These are phyloP conservation scores for Cariama cristata DNA, from an alignment of 2,113 vertebrate genomes.

Conservation along the genomic window DNA sequence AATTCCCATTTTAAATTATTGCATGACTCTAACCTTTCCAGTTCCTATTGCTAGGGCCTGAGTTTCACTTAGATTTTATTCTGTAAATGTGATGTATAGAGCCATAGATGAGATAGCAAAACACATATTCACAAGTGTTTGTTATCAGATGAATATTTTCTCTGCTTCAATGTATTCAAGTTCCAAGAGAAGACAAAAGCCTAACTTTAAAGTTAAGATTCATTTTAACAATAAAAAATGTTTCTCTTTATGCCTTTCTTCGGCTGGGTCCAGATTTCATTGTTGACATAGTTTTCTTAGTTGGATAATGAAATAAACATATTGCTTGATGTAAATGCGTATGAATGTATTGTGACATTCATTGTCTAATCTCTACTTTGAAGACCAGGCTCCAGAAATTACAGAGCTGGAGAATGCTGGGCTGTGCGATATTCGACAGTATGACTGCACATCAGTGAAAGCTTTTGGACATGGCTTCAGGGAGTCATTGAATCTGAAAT, in stretches of 20 bases:
- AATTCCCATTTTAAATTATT: neutral
- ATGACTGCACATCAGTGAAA: slow-evolving; percentile 80
- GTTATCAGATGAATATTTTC: neutral
- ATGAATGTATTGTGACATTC: neutral
- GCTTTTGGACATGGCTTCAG: slow-evolving; percentile 85
- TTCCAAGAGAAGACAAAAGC: neutral
- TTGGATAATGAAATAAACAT: neutral
- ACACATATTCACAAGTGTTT: neutral
- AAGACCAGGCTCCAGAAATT: slow-evolving; percentile 90
- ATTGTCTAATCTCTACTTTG: slow-evolving; percentile 14
- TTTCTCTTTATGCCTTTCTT: neutral
- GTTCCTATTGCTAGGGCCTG: neutral
- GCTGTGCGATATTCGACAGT: slow-evolving; percentile 82
- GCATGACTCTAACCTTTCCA: neutral
- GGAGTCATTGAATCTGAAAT: slow-evolving; percentile 82
- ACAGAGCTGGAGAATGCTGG: slow-evolving; percentile 82
- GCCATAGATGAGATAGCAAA: neutral
- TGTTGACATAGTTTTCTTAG: neutral
- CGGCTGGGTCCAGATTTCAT: neutral
- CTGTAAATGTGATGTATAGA: neutral
- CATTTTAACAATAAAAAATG: neutral
- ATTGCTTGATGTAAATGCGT: neutral
- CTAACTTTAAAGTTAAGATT: neutral
- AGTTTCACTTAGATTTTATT: neutral
- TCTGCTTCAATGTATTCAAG: neutral